phyloP scores from a whole-genome alignment of 92 coral and sea anemone species.

The Porites lobata region DNA sequence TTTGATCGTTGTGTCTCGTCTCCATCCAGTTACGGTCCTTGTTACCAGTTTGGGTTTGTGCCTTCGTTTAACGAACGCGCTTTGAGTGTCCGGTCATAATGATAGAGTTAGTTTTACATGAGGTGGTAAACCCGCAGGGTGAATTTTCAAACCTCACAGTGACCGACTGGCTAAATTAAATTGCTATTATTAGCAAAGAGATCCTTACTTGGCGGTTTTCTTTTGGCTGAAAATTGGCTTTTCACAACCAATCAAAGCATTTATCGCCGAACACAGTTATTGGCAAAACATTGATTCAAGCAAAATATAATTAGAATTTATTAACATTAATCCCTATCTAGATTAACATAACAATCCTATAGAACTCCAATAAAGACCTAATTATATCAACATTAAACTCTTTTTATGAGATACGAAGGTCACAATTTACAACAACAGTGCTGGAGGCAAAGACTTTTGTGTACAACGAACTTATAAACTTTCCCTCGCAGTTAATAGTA shows the following conservation, averaged over 20 bases:
- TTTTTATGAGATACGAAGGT: conserved; percentile 77
- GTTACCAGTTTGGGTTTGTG: conserved; percentile 19
- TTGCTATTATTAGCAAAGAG: conserved; percentile 73
- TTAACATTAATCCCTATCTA: conserved; percentile 96
- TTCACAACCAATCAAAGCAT: conserved; percentile 87
- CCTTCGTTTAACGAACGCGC: not conserved
- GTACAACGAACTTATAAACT: not conserved
- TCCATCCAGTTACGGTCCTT: conserved; percentile 23
- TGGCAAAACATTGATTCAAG: conserved; percentile 90
- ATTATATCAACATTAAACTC: conserved; percentile 96
- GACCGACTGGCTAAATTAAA: conserved; percentile 68
- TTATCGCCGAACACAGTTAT: conserved; percentile 80
- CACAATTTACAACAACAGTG: conserved; percentile 40
- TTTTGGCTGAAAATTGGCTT: conserved; percentile 66
- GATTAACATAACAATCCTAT: conserved; percentile 99
- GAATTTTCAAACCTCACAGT: conserved; percentile 35
- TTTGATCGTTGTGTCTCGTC: not conserved
- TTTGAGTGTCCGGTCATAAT: conserved; percentile 15
- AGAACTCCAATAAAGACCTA: conserved; percentile 99
- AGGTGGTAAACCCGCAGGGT: conserved; percentile 50
- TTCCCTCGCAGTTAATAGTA: not conserved
- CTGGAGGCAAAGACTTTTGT: conserved; percentile 12
- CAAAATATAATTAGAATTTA: conserved; percentile 93
- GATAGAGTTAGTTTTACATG: conserved; percentile 36
- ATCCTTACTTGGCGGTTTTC: conserved; percentile 70